Base-by-base conservation (phyloP, 2,888 invertebrate species). In the Eulithis prunata region DNA sequence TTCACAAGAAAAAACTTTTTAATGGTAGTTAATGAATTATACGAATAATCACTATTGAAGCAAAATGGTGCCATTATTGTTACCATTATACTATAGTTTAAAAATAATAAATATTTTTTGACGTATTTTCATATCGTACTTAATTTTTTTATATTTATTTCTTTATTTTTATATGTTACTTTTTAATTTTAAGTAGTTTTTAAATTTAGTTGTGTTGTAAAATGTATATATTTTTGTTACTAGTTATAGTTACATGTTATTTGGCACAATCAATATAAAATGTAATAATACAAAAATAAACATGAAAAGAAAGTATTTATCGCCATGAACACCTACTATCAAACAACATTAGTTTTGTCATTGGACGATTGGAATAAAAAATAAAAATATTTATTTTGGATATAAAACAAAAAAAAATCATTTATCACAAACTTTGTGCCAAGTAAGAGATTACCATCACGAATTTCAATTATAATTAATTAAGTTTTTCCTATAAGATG, bases 51-150 rank as follows among this genome's bases (percentile, higher is more conserved):
- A 38, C 14, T 72, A 32, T 32, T 58, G 45, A 60, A 56, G 8
- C 14, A 21, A 3, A 85, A 79, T 89, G 90, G 90, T 90, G 91
- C 91, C 91, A 91, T 91, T 76, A 74, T 69, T 79, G 91, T 91
- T 91, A 91, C 91, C 91, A 90, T 90, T 88, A 79, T 75, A 76
- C 70, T 80, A 58, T 80, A 83, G 68, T 75, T 69, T 51, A 62
- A 38, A 63, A 67, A 67, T 75, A 71, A 69, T 10, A 71, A 68
- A 69, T 78, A 78, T 83, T 83, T 83, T 82, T 85, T 78, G 73
- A 79, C 64, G 76, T 72, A 64, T 80, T 82, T 84, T 78, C 66
- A 66, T 67, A 77, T 68, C 73, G 64, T 68, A 68, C 68, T 70
- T 71, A 71, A 73, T 66, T 68, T 71, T 74, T 71, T 70, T 66